Base-by-base conservation (phyloP, 1,140 invertebrate species). In the Hyphantria cunea region DNA sequence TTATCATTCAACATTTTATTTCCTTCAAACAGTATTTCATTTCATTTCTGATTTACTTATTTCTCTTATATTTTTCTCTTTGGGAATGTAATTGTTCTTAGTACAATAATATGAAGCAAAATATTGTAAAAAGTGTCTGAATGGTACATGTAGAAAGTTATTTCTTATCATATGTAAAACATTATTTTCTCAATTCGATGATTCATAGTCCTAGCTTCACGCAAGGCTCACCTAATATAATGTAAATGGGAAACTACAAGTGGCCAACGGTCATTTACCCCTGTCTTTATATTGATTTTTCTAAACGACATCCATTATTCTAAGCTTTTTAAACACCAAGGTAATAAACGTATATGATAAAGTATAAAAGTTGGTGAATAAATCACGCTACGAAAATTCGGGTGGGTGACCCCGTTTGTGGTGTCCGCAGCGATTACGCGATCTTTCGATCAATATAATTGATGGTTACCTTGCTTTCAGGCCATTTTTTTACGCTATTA, bases 371-470 rank as follows among this genome's bases (percentile, higher is more conserved):
- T 39, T 39, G 9, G 49, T 47, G 14, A 47, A 47, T 47, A 47
- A 47, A 47, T 47, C 17, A 25, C 45, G 14, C 14, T 14, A 47
- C 17, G 13, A 17, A 6, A 25, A 14, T 39, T 25, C 17, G n/a
- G 41, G 41, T 44, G 41, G n/a, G 9, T 44, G 41, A 44, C 41
- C 41, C 41, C 41, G n/a, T 44, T 44, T 44, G 41, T 44, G n/a
- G 12, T 44, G 41, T 44, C 41, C 41, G 93, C 37, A 39, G 37
- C n/a, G 37, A 39, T 39, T 39, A 39, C 8, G 8, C 96, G 0
- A 95, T 95, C 65, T 96, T 97, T 13, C 34, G 11, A 37, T 37
- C 41, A 44, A 12, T 44, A 44, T 44, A 12, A 44, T 98, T 97
- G 97, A 95, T 96, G 79, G 94, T 98, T 44, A 13, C 12, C 12